Percentiles rank a stretch among this genome's conserved stretches.
Conservation (phyloP, 1,140 invertebrate species). For the Musca vetustissima region DNA sequence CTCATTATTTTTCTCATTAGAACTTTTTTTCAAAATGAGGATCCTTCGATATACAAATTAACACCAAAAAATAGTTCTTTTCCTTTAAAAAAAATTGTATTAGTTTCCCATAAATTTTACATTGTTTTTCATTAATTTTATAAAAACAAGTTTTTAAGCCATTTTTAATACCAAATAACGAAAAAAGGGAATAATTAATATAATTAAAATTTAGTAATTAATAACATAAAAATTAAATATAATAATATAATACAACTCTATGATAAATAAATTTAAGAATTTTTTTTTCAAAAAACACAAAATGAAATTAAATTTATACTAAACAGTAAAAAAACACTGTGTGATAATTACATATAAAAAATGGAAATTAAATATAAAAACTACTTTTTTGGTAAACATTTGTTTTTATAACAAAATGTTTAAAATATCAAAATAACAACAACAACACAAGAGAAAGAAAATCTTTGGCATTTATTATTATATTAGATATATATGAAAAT, state of each 20-base stretch:
- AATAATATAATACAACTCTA: neutral
- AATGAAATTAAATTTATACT: neutral
- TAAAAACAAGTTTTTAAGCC: constrained; percentile 13
- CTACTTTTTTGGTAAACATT: neutral
- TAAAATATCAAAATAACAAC: neutral
- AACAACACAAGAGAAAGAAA: neutral
- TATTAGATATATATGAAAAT: neutral
- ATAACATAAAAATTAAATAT: constrained; percentile 6
- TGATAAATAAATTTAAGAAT: neutral
- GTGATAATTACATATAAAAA: constrained; percentile 21
- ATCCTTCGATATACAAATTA: too few relatives aligned
- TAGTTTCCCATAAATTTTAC: neutral
- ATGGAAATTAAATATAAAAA: neutral
- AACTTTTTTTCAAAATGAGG: too few relatives aligned
- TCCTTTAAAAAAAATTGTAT: too few relatives aligned
- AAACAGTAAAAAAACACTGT: constrained; percentile 13
- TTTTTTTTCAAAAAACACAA: neutral
- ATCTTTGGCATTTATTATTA: constrained; percentile 13
- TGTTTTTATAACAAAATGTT: neutral
- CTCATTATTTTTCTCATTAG: too few relatives aligned
- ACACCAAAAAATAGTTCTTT: too few relatives aligned
- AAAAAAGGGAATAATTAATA: constrained; percentile 3
- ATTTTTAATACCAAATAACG: constrained; percentile 24
- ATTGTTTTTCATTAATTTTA: neutral
- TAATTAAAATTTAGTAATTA: constrained; percentile 13